Conservation (phyloP, 2,888 invertebrate genomes). For the Melanophora roralis region DNA sequence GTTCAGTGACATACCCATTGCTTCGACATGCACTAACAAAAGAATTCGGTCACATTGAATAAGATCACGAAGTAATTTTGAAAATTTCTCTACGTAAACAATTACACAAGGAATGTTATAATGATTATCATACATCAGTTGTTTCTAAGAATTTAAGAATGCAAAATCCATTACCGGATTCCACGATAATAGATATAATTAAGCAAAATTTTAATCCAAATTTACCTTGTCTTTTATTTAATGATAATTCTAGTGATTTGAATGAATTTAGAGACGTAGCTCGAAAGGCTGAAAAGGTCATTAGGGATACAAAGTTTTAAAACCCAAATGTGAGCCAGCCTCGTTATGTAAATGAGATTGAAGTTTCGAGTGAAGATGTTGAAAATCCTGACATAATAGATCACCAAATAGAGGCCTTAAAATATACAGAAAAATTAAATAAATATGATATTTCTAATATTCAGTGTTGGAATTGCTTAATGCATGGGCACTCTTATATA, state of each 20-base stretch:
- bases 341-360: neutral
- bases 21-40: no score
- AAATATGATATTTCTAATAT: neutral
- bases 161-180: neutral
- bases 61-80: neutral
- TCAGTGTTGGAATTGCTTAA: conserved; percentile 13
- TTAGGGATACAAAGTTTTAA: neutral
- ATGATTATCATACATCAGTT: neutral
- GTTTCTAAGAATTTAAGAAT: neutral
- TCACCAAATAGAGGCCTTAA: conserved; percentile 6
- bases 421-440: neutral
- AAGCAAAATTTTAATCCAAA: neutral
- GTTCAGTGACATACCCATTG: no score
- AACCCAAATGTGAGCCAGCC: neutral
- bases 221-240: neutral
- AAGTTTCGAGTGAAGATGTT: neutral
- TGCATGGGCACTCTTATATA: neutral
- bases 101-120: neutral
- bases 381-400: neutral
- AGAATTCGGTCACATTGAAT: neutral
- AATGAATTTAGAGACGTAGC: no score
- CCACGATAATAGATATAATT: neutral
- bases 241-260: neutral
- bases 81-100: neutral
- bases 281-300: neutral